A percentile compares a stretch with the other conserved stretches of the same genome.
Conservation (phyloP, 37 sponge, comb jelly and placozoan genomes). For the Mnemiopsis leidyi region DNA sequence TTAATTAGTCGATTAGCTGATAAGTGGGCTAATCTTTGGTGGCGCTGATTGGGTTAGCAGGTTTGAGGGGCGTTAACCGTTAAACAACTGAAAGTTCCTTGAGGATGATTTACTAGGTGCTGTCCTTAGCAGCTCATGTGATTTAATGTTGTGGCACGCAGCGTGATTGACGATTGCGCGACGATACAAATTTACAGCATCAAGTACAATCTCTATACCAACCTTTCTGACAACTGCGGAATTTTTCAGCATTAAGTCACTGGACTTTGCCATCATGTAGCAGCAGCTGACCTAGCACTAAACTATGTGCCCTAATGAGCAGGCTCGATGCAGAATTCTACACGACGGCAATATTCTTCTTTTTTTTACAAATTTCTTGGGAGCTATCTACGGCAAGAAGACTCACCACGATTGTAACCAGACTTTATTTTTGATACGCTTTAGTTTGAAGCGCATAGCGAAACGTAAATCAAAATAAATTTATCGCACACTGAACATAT, state of each 20-base stretch:
- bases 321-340: neutral
- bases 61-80: too few species aligned
- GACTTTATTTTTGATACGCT: too few species aligned
- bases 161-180: neutral
- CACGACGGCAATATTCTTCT: neutral
- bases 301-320: neutral
- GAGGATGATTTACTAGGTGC: too few species aligned
- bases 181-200: neutral
- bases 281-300: neutral
- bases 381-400: neutral
- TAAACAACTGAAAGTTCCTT: too few species aligned
- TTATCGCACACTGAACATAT: neutral
- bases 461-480: neutral
- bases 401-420: neutral
- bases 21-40: too few species aligned
- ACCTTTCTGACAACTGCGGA: neutral
- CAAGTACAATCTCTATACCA: neutral
- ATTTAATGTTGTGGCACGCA: neutral
- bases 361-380: neutral
- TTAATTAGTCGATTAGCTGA: too few species aligned
- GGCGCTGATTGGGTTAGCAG: too few species aligned
- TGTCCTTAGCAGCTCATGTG: neutral
- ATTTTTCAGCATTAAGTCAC: neutral
- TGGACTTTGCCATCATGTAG: neutral
- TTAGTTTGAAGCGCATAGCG: too few species aligned